Base-by-base conservation (phyloP, 2,888 invertebrate species). In the Ophion ellenae region DNA sequence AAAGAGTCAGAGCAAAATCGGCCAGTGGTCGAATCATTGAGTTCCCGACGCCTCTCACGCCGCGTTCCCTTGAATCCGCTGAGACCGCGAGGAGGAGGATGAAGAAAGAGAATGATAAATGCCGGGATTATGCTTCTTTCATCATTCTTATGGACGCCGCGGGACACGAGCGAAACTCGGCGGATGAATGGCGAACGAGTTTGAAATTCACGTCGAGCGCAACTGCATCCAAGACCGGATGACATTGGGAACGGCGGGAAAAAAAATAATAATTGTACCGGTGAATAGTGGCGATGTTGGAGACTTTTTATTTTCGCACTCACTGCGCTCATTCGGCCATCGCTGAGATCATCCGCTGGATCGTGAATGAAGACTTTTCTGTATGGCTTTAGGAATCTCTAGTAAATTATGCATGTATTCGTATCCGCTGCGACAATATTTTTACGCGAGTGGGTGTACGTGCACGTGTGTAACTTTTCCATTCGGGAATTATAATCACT, bases 121-220 rank as follows among this genome's bases (percentile, higher is more conserved):
- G 63, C 63, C 20, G 77, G 75, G 75, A 76, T 74, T 78, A 78
- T 64, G 53, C 75, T 81, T 81, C 69, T 81, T 81, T 81, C 63
- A 74, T 78, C 77, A 78, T 83, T 73, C 47, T 28, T 45, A 47
- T 10, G 59, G 45, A 32, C 82, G 64, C 83, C 32, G 67, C 59
- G 45, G 45, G 73, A 77, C 66, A 45, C 66, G 70, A 82, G 70
- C 59, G 36, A 47, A 59, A 47, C 69, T 78, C 70, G 78, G 17
- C 14, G 32, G 66, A 81, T 81, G 74, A 85, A 85, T 81, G 85
- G 78, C 73, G 64, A 81, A 81, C 81, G 70, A 74, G 81, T 85
- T 81, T 74, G 57, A 75, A 78, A 73, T 69, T 81, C 74, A 81
- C 57, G 59, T 59, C 73, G 75, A 76, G 75, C 66, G 66, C 59